These are phyloP conservation scores for Oncorhynchus masou DNA, from an alignment of 2,113 vertebrate species.

Conservation along the genomic window DNA sequence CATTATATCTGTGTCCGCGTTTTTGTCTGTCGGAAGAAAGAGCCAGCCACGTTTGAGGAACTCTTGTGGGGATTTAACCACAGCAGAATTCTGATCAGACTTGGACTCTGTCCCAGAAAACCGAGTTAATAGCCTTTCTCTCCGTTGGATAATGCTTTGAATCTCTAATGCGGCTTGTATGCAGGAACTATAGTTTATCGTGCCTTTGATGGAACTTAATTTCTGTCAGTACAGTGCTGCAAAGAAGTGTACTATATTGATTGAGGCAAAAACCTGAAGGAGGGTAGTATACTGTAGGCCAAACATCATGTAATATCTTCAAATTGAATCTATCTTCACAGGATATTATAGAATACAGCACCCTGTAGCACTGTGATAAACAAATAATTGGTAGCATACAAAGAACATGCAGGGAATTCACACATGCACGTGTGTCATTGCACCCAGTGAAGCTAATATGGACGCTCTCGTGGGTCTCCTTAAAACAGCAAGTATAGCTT, in stretches of 20 bases:
- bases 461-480: too few species aligned
- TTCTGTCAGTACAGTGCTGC: conserved; percentile 49
- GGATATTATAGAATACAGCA: background rate
- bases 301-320: background rate
- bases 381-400: background rate
- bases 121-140: conserved; percentile 69
- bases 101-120: conserved; percentile 69
- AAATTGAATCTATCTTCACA: background rate
- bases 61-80: conserved; percentile 66
- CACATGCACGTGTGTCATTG: background rate
- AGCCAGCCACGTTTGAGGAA: conserved; percentile 58
- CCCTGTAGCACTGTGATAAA: background rate
- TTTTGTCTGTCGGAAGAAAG: conserved; percentile 51
- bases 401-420: background rate
- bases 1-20: conserved; percentile 56
- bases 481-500: conserved; percentile 8
- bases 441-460: background rate
- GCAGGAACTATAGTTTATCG: conserved; percentile 62
- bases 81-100: conserved; percentile 67
- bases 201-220: conserved; percentile 63
- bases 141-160: conserved; percentile 73
- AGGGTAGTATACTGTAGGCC: background rate
- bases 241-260: conserved; percentile 53
- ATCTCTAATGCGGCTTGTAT: conserved; percentile 66
- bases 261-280: conserved; percentile 37